These are phyloP conservation scores for Harpegnathos saltator DNA, from an alignment of 1,140 invertebrate species.

Conservation along the genomic window DNA sequence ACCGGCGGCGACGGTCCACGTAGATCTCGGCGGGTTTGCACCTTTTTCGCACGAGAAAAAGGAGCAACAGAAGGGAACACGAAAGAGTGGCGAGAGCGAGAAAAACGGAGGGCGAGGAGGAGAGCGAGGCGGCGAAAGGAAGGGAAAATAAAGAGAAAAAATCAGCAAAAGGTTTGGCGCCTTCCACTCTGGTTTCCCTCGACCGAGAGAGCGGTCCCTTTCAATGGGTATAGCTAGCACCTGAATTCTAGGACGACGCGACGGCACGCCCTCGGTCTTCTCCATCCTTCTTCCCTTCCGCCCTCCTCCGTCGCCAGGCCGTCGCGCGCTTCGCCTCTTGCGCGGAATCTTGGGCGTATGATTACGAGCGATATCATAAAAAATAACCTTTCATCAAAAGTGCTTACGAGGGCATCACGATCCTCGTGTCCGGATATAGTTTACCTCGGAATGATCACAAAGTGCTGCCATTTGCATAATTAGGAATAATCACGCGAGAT, in stretches of 20 bases:
- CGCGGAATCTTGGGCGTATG: constrained; percentile 41
- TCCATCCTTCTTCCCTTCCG: too few relatives aligned
- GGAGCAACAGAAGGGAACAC: too few relatives aligned
- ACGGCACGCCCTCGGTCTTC: not conserved
- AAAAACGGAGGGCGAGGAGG: too few relatives aligned
- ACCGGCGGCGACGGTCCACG: not conserved
- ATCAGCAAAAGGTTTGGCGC: not conserved
- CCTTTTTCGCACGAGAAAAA: not conserved
- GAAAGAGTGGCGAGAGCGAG: too few relatives aligned
- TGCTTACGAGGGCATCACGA: constrained; percentile 55
- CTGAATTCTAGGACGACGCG: constrained; percentile 34
- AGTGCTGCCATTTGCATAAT: constrained; percentile 70
- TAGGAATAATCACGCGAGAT: constrained; percentile 73
- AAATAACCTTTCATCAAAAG: constrained; percentile 66
- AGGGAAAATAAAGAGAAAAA: too few relatives aligned
- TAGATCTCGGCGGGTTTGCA: not conserved
- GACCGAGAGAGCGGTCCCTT: too few relatives aligned
- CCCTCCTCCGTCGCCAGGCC: too few relatives aligned
- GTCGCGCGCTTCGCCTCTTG: too few relatives aligned
- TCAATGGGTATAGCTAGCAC: not conserved
- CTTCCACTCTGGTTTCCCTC: not conserved
- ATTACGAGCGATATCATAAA: constrained; percentile 72
- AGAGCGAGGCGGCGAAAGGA: not conserved
- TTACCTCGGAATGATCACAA: constrained; percentile 59
- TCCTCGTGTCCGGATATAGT: constrained; percentile 61